These are phyloP conservation scores for Thermophis baileyi DNA, from an alignment of 2,113 vertebrate genomes.

Conservation along the genomic window DNA sequence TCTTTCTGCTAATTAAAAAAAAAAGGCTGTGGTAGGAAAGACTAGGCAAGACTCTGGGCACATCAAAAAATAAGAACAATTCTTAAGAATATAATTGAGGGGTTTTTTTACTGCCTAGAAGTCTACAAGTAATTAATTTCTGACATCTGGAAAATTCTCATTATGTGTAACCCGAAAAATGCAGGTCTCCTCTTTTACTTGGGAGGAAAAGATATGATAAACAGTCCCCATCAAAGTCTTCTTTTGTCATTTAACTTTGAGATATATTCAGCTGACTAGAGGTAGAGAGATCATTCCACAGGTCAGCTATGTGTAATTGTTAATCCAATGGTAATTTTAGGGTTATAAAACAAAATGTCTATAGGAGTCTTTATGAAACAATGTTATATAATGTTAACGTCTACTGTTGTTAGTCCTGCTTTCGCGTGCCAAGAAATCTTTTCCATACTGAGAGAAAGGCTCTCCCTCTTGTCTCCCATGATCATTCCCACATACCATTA, in stretches of 20 bases:
- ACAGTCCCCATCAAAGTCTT: background rate
- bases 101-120: background rate
- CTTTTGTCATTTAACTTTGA: background rate
- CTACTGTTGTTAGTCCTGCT: background rate
- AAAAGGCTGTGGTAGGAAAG: background rate
- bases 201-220: background rate
- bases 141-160: background rate
- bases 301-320: background rate
- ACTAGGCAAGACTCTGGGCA: background rate
- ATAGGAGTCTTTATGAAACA: background rate
- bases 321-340: background rate
- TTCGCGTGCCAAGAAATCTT: background rate
- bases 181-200: background rate
- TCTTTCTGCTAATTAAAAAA: background rate
- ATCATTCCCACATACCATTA: background rate
- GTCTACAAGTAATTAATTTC: background rate
- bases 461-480: background rate
- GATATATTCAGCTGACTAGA: background rate
- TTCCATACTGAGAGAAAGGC: background rate
- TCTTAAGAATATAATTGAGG: background rate
- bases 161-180: background rate
- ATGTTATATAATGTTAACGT: background rate
- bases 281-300: background rate
- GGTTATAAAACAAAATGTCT: background rate
- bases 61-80: background rate